Base-by-base conservation (phyloP, 2,797 vertebrate genomes). In the Sternarchorhynchus goeldii region DNA sequence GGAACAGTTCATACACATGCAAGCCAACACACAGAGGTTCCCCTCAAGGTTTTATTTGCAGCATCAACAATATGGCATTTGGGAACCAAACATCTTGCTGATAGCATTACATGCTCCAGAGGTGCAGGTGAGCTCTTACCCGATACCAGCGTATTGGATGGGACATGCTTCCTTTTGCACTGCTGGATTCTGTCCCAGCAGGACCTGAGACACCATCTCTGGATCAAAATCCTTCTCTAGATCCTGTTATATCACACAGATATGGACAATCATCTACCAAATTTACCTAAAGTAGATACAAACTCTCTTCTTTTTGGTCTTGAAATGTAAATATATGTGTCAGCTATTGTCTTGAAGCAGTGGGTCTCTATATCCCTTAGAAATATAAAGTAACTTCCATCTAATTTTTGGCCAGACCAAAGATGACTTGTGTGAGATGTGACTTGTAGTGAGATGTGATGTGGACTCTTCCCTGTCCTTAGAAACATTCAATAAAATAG, bases 111-210 rank as follows among this genome's bases (percentile, higher is more conserved):
- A 18, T 34, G 31, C 31, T 34, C 2, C 14, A 10, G 6, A 1
- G 34, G 31, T 41, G 64, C 6, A 20, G 12, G 7, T 41, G 34
- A 41, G 14, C 29, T 67, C 71, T 73, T 76, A 85, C 86, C 73
- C 74, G 17, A 73, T 62, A 32, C 89, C 34, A 25, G 83, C 81
- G 16, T 88, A 84, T 25, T 91, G 89, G 66, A 87, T 59, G 6
- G 29, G 76, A 3, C 80, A 17, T 0, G 59, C 71, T 45, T 86
- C 84, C 60, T 86, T 82, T 34, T 88, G 85, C 29, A 85, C 25
- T 5, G 91, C 89, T 75, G 85, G 82, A 80, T 88, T 90, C 79
- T 94, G 93, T 41, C 93, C 94, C 81, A 94, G 81, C 39, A 94
- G 86, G 66, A 91, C 80, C 67, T 86, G 91, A 21, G 90, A 83